Evolutionary conservation across 1,140 invertebrate species (phyloP).

Genomic region (Drosophila gunungcola): DNA sequence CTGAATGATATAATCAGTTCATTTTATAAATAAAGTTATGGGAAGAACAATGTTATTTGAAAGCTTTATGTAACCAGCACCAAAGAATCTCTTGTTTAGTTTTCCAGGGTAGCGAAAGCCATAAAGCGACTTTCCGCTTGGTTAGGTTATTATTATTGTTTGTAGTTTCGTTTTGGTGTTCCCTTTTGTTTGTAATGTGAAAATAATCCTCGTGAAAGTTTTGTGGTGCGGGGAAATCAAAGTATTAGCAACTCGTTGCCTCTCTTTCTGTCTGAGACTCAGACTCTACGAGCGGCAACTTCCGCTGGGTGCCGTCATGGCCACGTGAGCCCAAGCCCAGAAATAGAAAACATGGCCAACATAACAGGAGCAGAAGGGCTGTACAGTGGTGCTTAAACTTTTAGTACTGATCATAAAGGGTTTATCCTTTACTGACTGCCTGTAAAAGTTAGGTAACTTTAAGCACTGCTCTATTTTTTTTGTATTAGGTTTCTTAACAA

Average conservation of each 20-base stretch:
- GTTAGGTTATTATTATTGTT: conserved; percentile 59
- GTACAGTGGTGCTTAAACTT: neutral
- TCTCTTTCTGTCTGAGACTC: conserved; percentile 17
- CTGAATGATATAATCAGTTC: too few species aligned
- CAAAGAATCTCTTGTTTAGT: neutral
- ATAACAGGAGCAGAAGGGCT: conserved; percentile 15
- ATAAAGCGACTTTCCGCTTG: conserved; percentile 30
- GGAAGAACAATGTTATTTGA: too few species aligned
- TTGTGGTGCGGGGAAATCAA: conserved; percentile 68
- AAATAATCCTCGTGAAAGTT: conserved; percentile 74
- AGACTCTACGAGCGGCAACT: conserved; percentile 40
- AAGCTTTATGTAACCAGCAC: neutral
- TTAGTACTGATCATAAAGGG: neutral
- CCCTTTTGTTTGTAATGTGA: conserved; percentile 76
- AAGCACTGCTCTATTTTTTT: too few species aligned
- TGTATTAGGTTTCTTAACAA: too few species aligned
- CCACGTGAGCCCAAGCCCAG: conserved; percentile 57
- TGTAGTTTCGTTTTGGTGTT: conserved; percentile 53
- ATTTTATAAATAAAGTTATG: too few species aligned
- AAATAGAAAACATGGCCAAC: conserved; percentile 36
- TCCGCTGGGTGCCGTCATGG: conserved; percentile 58
- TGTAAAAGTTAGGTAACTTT: too few species aligned
- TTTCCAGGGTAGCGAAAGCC: conserved; percentile 29
- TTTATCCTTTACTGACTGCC: too few species aligned
- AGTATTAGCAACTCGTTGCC: conserved; percentile 60